Evolutionary conservation across 2,888 invertebrate species (phyloP).

Genomic region (Rhopalosiphum nymphaeae): DNA sequence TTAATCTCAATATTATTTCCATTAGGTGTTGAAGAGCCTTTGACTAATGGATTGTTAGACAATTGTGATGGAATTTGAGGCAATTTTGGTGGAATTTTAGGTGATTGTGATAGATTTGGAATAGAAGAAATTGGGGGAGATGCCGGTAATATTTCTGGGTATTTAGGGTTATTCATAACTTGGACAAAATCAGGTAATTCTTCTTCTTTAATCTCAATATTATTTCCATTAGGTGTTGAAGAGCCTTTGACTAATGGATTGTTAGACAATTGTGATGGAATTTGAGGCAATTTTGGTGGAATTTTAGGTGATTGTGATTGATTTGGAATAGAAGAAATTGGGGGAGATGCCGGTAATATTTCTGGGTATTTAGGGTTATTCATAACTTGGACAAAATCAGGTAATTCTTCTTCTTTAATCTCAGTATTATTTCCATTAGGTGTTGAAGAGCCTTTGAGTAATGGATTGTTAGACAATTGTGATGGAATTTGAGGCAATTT

Average conservation of each 20-base stretch:
- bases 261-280: fast-evolving
- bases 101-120: background rate
- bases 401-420: background rate
- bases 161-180: background rate
- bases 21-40: fast-evolving
- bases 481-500: background rate
- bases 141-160: background rate
- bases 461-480: background rate
- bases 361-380: background rate
- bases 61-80: background rate
- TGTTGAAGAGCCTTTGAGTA: background rate
- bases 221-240: background rate
- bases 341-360: background rate
- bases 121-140: background rate
- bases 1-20: too few species aligned
- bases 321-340: background rate
- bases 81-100: too few species aligned
- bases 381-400: too few species aligned
- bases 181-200: background rate
- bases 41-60: fast-evolving
- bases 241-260: background rate
- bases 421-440: background rate
- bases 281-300: background rate
- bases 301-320: background rate
- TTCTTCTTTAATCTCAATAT: fast-evolving